A percentile compares a stretch with the other conserved stretches of the same genome.
Conservation (phyloP, 2,113 vertebrate genomes). For the Tachycineta bicolor region DNA sequence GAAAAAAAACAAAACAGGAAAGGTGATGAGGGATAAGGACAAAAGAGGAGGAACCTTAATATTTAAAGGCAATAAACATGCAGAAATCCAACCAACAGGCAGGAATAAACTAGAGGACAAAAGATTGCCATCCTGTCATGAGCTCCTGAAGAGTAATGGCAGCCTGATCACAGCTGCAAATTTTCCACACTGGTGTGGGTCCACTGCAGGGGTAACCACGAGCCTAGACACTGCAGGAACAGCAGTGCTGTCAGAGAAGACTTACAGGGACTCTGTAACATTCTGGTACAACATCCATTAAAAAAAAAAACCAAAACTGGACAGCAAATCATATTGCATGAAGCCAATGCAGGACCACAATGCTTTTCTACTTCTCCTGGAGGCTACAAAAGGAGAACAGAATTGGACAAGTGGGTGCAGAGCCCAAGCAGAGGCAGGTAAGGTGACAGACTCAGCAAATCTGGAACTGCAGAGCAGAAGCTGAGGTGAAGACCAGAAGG, state of each 20-base stretch:
- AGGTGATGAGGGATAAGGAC: not conserved
- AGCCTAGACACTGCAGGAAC: not conserved
- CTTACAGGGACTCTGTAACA: not conserved
- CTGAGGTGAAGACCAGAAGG: not conserved
- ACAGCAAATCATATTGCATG: not conserved
- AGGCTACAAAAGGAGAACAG: not conserved
- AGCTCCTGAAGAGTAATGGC: not conserved
- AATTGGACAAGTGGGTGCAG: not conserved
- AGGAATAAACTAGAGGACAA: not conserved
- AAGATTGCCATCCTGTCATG: not conserved
- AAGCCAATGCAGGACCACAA: not conserved
- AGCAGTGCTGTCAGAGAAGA: not conserved
- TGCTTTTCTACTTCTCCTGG: not conserved
- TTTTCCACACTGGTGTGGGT: not conserved
- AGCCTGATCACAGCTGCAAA: not conserved
- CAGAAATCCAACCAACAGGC: not conserved
- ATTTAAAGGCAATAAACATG: not conserved
- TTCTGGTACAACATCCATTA: not conserved
- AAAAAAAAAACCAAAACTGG: not conserved
- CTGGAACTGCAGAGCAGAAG: not conserved
- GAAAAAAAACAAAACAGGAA: not conserved
- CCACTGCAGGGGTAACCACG: not conserved
- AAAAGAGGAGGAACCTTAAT: not conserved
- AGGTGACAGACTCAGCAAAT: not conserved
- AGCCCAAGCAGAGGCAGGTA: not conserved